A percentile compares a stretch with the other conserved stretches of the same genome.
Evolutionary conservation across 2,113 vertebrate genomes (phyloP).

Genomic region (Ia io): DNA sequence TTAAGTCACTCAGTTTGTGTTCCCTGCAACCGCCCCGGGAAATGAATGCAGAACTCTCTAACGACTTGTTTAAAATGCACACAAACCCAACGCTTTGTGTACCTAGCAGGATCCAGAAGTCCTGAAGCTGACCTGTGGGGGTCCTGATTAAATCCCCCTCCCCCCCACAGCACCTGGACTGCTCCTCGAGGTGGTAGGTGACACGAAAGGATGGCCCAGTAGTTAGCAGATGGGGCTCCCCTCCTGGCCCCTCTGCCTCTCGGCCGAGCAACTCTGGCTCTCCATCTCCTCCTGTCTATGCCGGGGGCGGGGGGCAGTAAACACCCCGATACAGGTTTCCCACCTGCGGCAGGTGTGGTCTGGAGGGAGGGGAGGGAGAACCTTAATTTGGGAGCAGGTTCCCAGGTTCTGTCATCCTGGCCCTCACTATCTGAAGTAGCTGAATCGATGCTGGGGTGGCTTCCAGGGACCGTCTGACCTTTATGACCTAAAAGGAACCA

Average conservation of each 20-base stretch:
- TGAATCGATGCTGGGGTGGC: background rate
- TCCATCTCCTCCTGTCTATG: background rate
- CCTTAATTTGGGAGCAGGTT: background rate
- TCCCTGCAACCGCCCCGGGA: background rate
- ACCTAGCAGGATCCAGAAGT: background rate
- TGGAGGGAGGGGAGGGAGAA: background rate
- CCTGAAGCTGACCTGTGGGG: background rate
- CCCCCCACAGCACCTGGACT: accelerated
- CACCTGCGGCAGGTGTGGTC: background rate
- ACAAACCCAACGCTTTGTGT: background rate
- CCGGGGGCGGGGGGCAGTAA: accelerated
- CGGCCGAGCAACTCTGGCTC: accelerated
- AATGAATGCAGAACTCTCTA: background rate
- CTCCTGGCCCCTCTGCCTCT: background rate
- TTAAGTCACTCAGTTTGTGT: background rate
- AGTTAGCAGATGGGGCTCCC: background rate
- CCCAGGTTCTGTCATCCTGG: background rate
- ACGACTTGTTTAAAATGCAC: background rate
- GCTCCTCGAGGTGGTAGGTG: too few species aligned
- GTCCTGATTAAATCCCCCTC: accelerated
- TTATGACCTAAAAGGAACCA: background rate
- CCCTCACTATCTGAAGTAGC: background rate
- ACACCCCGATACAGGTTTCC: background rate
- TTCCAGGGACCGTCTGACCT: background rate
- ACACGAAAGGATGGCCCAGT: accelerated